phyloP scores from a whole-genome alignment of 2,888 invertebrate species.

The Druceiella hillmani region DNA sequence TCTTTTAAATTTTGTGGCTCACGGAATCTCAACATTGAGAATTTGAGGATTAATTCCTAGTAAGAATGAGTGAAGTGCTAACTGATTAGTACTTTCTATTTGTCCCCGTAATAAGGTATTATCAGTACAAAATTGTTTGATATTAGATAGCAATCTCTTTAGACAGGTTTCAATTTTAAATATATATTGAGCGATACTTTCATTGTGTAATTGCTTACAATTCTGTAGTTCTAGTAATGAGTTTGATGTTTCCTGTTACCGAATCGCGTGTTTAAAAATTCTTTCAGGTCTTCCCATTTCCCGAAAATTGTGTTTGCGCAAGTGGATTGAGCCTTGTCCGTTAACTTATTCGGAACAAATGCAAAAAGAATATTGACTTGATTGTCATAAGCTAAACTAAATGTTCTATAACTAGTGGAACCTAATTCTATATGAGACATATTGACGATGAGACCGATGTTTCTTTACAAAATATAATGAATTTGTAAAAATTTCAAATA shows the following conservation, averaged over 20 bases:
- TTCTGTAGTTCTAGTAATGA: slow-evolving; percentile 5
- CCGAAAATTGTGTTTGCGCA: slow-evolving; percentile 5
- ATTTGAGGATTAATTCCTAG: slow-evolving; percentile 4
- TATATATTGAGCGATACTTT: slow-evolving; percentile 2
- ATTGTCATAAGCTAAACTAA: slow-evolving; percentile 2
- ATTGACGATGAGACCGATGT: too few species aligned
- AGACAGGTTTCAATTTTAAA: slow-evolving; percentile 1
- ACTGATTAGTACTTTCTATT: slow-evolving; percentile 5
- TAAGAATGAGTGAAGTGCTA: slow-evolving; percentile 2
- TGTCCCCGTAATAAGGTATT: slow-evolving; percentile 1
- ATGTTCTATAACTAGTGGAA: too few species aligned
- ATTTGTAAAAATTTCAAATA: too few species aligned
- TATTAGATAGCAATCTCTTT: slow-evolving; percentile 1
- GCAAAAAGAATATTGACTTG: slow-evolving; percentile 1
- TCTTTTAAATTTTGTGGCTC: slow-evolving; percentile 2
- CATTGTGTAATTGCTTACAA: slow-evolving; percentile 2
- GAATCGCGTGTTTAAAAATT: slow-evolving; percentile 4
- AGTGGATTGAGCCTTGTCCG: slow-evolving; percentile 2
- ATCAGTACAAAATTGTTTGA: slow-evolving; percentile 3
- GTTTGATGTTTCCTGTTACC: slow-evolving; percentile 7
- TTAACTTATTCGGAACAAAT: slow-evolving; percentile 4
- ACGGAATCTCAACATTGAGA: slow-evolving; percentile 3
- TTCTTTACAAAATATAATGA: too few species aligned
- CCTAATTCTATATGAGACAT: too few species aligned
- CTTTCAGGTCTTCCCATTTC: slow-evolving; percentile 3